Percentiles rank a stretch among this genome's conserved stretches.
Conservation (phyloP, 2,888 invertebrate genomes). For the Cryptus armator region DNA sequence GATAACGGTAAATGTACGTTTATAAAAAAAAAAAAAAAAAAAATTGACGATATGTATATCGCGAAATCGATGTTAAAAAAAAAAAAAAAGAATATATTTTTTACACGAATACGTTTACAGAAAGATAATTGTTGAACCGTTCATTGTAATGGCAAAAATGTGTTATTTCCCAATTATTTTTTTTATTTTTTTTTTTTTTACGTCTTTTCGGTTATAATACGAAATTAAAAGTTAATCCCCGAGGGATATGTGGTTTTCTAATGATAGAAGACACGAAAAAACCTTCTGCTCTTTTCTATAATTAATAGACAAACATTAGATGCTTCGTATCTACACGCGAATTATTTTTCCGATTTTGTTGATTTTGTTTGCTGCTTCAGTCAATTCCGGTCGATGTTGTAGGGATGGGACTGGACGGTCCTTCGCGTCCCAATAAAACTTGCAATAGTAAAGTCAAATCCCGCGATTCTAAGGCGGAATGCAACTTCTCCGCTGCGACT, state of each 20-base stretch:
- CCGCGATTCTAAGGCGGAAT: slow-evolving; percentile 77
- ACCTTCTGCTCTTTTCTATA: neutral
- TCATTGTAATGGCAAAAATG: slow-evolving; percentile 44
- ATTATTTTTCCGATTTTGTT: neutral
- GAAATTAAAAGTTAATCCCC: too few species aligned
- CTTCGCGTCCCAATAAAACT: slow-evolving; percentile 76
- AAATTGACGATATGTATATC: slow-evolving; percentile 75
- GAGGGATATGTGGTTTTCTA: too few species aligned
- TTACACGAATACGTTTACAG: slow-evolving; percentile 82
- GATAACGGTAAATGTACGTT: slow-evolving; percentile 76
- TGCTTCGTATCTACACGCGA: neutral
- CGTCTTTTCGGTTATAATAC: too few species aligned
- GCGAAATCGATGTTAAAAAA: slow-evolving; percentile 80
- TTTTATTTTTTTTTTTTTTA: neutral
- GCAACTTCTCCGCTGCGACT: slow-evolving; percentile 77
- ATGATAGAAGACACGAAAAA: too few species aligned
- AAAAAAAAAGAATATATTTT: slow-evolving; percentile 83
- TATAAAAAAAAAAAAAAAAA: slow-evolving; percentile 59
- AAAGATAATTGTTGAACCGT: slow-evolving; percentile 61
- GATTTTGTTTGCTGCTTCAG: slow-evolving; percentile 4
- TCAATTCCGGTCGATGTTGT: slow-evolving; percentile 57
- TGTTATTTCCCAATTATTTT: neutral
- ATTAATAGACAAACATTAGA: neutral
- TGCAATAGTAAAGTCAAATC: slow-evolving; percentile 77
- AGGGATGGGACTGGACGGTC: slow-evolving; percentile 48